Evolutionary conservation across 2,113 vertebrate genomes (phyloP), one percentile per base, ranked within the genome.

Genomic region (Poecilia latipinna): DNA sequence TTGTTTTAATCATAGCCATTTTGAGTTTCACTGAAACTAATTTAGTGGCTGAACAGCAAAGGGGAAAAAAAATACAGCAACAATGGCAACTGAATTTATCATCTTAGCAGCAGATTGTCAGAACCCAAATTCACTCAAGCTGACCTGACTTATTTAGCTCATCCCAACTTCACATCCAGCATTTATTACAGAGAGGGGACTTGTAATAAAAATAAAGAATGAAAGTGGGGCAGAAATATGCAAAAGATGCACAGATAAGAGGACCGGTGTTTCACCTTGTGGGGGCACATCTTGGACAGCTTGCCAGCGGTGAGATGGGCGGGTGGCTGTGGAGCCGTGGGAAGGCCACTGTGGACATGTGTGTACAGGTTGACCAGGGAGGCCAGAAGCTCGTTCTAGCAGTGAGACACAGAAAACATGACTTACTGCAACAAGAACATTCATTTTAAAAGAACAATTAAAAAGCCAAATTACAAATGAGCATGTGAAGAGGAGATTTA

Each of bases 281-380:
- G 98, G 15, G 97, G 96, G 89, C 98, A 99, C 78, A 98, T 87
- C 86, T 97, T 98, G 75, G 96, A 98, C 86, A 99, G 90, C 80
- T 96, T 99, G 33, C 98, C 98, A 42, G 96, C 98, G 0, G 97
- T 99, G 82, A 96, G 90, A 73, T 96, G 92, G 79, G 90, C 61
- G 1, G 94, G 93, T 28, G 95, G 93, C 75, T 93, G 95, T 32
- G 91, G 91, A 15, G 88, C 86, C 6, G 94, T 95, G 68, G 93
- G 76, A 65, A 96, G 95, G 28, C 95, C 94, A 26, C 95, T 96
- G 80, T 97, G 96, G 60, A 97, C 92, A 77, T 93, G 94, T 62
- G 96, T 94, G 74, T 96, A 98, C 65, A 99, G 93, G 68, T 96
- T 91, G 85, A 96, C 72, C 37, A 99, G 90, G 54, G 95, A 94